Evolutionary conservation across 2,888 invertebrate genomes (phyloP).

Genomic region (Anorthoa munda): DNA sequence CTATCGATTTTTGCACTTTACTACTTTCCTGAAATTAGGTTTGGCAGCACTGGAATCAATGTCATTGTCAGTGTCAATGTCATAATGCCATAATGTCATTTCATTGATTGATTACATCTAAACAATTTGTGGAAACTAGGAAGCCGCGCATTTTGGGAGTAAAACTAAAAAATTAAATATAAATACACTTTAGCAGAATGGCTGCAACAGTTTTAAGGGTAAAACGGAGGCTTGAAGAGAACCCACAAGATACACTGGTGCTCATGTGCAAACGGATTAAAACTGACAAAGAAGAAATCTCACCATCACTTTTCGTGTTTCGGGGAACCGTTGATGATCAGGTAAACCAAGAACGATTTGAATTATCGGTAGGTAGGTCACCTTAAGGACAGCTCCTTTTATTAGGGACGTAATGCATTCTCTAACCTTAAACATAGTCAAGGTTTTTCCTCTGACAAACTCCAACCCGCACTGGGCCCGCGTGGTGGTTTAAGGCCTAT

Average conservation of each 20-base stretch:
- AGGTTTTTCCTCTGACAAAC: neutral
- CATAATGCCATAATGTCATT: neutral
- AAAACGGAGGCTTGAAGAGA: slow-evolving; percentile 93
- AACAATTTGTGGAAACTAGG: neutral
- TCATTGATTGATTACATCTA: neutral
- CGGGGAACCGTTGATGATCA: slow-evolving; percentile 93
- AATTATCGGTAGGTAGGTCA: neutral
- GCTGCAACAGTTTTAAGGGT: slow-evolving; percentile 92
- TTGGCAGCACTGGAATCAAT: neutral
- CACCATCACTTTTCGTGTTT: slow-evolving; percentile 93
- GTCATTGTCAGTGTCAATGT: slow-evolving; percentile 5
- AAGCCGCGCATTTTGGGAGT: neutral
- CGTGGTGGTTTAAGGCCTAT: too few species aligned
- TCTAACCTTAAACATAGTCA: neutral
- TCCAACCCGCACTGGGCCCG: too few species aligned
- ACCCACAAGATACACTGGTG: slow-evolving; percentile 93
- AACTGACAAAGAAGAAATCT: slow-evolving; percentile 87
- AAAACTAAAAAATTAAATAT: neutral
- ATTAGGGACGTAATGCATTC: neutral
- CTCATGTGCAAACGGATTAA: slow-evolving; percentile 93
- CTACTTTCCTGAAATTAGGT: neutral
- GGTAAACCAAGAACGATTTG: slow-evolving; percentile 80
- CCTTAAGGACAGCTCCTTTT: neutral
- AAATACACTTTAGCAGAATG: slow-evolving; percentile 33
- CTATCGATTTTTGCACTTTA: too few species aligned